Evolutionary conservation across 2,797 vertebrate genomes (phyloP), one percentile per base, ranked within the genome.

Genomic region (Leucoraja ocellata): DNA sequence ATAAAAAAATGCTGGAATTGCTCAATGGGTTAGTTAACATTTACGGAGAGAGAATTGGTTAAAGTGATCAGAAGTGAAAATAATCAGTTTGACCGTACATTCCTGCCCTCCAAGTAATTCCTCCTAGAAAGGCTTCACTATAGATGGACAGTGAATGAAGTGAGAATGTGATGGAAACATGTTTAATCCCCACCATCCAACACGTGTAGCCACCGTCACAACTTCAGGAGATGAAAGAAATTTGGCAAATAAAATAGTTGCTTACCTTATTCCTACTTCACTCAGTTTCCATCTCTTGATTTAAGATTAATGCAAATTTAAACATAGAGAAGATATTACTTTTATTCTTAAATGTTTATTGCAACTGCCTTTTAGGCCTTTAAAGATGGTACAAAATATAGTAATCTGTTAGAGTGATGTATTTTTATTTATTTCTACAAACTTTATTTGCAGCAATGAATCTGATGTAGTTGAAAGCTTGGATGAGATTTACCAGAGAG

Each of bases 391-490:
- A n/a, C 5, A 73, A 23, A 28, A 28, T 46, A 13, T 25, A 92
- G 68, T 54, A 88, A n/a, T 25, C 6, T 54, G 21, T 8, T n/a
- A 39, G 39, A 13, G 23, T 74, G 7, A 6, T 73, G 68, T 46
- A 90, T 32, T 7, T 1, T 54, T 63, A 32, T 6, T 81, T 94
- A 93, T 18, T 83, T 71, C 63, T 80, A 16, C 93, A 92, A 73
- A 91, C 9, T 65, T 46, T 46, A 46, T 46, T 46, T 23, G 81
- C 94, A 99, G 98, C 95, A 98, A 98, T 1, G 98, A 99, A 94
- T 97, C 97, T 0, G 99, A 99, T 11, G 97, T 98, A 93, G 98
- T 99, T 77, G 97, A 98, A 94, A 98, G 96, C 95, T 96, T 99
- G 86, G 97, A 98, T 1, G 97, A 97, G 36, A 93, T 99, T 94